Conservation (phyloP, 2,888 invertebrate species). For the Phaonia tiefii region DNA sequence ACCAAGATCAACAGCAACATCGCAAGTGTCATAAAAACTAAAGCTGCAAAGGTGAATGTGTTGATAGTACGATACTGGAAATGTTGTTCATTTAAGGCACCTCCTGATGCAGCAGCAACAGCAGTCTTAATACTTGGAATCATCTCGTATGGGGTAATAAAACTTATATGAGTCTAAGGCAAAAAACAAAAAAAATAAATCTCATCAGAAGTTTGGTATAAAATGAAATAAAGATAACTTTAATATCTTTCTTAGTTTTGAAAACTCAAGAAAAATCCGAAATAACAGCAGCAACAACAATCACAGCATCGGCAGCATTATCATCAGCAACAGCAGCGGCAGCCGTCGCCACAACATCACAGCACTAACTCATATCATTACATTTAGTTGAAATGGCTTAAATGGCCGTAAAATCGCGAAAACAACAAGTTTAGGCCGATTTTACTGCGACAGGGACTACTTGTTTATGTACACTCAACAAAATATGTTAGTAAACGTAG, state of each 20-base stretch:
- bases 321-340: no score
- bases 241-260: not conserved
- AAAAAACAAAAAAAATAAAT: not conserved
- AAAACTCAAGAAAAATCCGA: no score
- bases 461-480: no score
- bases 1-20: not conserved
- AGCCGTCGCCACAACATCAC: not conserved
- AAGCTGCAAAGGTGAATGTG: conserved; percentile 57
- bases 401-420: not conserved
- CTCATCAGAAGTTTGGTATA: not conserved
- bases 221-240: not conserved
- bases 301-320: no score
- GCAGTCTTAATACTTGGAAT: conserved; percentile 45
- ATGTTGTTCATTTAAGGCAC: conserved; percentile 44
- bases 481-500: no score
- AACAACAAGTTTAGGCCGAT: not conserved
- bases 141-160: conserved; percentile 50
- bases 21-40: conserved; percentile 58
- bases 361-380: not conserved
- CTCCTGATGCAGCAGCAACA: conserved; percentile 34
- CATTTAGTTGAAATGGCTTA: no score
- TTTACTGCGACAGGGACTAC: no score
- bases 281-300: not conserved
- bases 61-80: conserved; percentile 40
- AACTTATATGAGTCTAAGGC: conserved; percentile 32